Percentiles rank a stretch among this genome's conserved stretches.
phyloP scores from a whole-genome alignment of 2,888 invertebrate genomes.

The Charanyca ferruginea region DNA sequence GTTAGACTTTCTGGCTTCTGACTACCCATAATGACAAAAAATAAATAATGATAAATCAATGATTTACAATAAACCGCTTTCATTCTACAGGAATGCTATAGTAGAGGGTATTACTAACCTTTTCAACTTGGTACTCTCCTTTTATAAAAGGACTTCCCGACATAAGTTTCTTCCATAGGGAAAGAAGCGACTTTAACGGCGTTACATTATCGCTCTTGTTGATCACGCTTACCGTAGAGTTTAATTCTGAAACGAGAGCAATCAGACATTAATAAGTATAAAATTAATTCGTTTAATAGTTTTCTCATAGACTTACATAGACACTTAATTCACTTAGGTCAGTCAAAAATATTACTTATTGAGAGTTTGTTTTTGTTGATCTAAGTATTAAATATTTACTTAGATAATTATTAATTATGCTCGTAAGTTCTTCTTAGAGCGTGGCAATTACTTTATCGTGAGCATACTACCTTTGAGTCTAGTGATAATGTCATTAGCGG shows the following conservation, averaged over 20 bases:
- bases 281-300: no score
- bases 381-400: no score
- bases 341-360: no score
- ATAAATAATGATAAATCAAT: no score
- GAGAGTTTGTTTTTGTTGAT: no score
- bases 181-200: conserved; percentile 92
- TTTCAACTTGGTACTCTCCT: conserved; percentile 73
- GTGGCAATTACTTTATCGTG: not conserved
- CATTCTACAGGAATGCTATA: not conserved
- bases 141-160: conserved; percentile 88
- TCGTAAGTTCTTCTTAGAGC: no score
- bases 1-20: no score
- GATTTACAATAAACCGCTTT: not conserved
- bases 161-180: conserved; percentile 96
- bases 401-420: no score
- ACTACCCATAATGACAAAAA: no score
- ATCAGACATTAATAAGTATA: no score
- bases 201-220: conserved; percentile 92
- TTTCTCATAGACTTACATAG: no score
- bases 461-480: conserved; percentile 69
- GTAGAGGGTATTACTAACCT: conserved; percentile 62
- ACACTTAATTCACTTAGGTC: no score
- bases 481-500: conserved; percentile 91
- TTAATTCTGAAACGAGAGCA: conserved; percentile 73
- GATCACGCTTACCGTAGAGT: conserved; percentile 74